A percentile compares a stretch with the other conserved stretches of the same genome.
These are phyloP conservation scores for Hybos culiciformis DNA, from an alignment of 2,888 invertebrate species.

Conservation along the genomic window DNA sequence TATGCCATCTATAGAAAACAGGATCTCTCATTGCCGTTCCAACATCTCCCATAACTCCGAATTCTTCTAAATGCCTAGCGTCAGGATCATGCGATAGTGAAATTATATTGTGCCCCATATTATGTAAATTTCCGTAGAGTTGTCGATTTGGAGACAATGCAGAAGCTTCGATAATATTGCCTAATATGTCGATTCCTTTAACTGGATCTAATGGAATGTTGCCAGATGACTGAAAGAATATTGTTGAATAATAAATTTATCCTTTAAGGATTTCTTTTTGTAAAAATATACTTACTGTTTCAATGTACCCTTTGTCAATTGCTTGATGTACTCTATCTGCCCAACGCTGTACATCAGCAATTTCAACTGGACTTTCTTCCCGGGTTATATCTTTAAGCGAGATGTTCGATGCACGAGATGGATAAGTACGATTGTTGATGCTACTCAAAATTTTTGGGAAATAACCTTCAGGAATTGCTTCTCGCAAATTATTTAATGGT, in stretches of 20 bases:
- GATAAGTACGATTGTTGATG: conserved; percentile 54
- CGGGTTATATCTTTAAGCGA: conserved; percentile 50
- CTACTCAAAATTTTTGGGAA: conserved; percentile 66
- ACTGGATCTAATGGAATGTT: conserved; percentile 27
- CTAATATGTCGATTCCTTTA: conserved; percentile 62
- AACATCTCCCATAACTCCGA: conserved; percentile 66
- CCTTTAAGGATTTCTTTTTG: neutral
- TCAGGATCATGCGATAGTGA: conserved; percentile 71
- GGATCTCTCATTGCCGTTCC: conserved; percentile 79
- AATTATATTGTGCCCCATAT: conserved; percentile 65
- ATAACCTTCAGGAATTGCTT: conserved; percentile 61
- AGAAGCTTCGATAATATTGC: conserved; percentile 63
- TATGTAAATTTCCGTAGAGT: conserved; percentile 68
- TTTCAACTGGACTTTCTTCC: conserved; percentile 41
- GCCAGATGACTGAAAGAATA: conserved; percentile 7
- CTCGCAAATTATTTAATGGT: conserved; percentile 51
- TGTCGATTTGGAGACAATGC: conserved; percentile 50
- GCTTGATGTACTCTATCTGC: conserved; percentile 58
- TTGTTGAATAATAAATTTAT: neutral
- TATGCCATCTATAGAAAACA: conserved; percentile 75
- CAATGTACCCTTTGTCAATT: conserved; percentile 53
- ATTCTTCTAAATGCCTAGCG: conserved; percentile 50
- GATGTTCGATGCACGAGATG: conserved; percentile 50
- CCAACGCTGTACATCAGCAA: conserved; percentile 58
- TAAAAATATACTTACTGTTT: conserved; percentile 36